These are phyloP conservation scores for Adelphocoris suturalis DNA, from an alignment of 2,888 invertebrate species.

Conservation along the genomic window DNA sequence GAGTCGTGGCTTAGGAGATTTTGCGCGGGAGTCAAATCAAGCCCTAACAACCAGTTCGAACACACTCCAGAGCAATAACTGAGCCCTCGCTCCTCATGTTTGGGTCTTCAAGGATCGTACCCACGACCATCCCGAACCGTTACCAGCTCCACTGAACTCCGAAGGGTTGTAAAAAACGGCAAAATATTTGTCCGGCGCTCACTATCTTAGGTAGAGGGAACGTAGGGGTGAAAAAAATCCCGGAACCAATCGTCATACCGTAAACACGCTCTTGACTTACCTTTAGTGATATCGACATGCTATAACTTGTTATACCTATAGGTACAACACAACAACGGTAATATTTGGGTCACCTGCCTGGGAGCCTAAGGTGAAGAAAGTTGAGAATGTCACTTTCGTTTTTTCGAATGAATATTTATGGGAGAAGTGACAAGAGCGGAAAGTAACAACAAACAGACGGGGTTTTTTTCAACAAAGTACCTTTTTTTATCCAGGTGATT, in stretches of 20 bases:
- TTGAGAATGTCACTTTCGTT: constrained; percentile 38
- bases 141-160: neutral
- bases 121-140: no score
- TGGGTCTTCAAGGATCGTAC: neutral
- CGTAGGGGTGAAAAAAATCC: neutral
- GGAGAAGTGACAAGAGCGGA: neutral
- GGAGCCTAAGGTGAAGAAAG: constrained; percentile 11
- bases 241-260: constrained; percentile 12
- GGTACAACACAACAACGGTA: neutral
- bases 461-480: neutral
- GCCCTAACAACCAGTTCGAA: neutral
- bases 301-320: neutral
- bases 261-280: neutral
- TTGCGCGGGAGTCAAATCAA: no score
- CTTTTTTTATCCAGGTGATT: constrained; percentile 38
- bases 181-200: neutral
- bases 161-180: neutral
- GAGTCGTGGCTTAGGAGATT: no score
- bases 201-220: neutral
- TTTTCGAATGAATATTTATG: constrained; percentile 64
- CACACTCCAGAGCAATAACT: neutral
- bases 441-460: constrained; percentile 63
- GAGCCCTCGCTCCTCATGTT: neutral
- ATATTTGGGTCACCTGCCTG: constrained; percentile 59
- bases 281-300: neutral